Evolutionary conservation across 1,140 invertebrate genomes (phyloP).

Genomic region (Drosophila bocqueti): DNA sequence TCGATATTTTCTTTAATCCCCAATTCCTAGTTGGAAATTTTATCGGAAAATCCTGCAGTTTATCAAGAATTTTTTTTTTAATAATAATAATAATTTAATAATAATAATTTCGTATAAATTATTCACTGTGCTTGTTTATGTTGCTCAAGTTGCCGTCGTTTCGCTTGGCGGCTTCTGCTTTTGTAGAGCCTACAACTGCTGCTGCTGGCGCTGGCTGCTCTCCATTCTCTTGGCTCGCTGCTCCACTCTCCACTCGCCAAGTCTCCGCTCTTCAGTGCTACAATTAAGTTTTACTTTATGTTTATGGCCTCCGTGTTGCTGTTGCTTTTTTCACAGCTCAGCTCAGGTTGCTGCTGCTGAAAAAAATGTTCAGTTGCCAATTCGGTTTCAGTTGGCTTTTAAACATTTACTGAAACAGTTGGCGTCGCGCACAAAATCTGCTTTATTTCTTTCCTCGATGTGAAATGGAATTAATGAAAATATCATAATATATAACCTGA

Average conservation of each 20-base stretch:
- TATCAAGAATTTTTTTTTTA: no score
- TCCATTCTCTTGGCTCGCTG: conserved; percentile 41
- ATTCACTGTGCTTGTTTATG: conserved; percentile 37
- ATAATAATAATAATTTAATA: neutral
- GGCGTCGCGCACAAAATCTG: conserved; percentile 61
- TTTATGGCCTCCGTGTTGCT: conserved; percentile 69
- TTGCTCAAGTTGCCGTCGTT: conserved; percentile 65
- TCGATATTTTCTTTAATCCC: no score
- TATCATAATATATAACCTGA: neutral
- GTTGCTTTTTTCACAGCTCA: conserved; percentile 64
- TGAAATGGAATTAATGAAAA: conserved; percentile 22
- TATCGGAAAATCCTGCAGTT: neutral
- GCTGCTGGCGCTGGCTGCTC: conserved; percentile 13
- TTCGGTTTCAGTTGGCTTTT: conserved; percentile 82
- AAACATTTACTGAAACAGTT: conserved; percentile 83
- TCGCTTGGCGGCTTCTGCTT: conserved; percentile 79
- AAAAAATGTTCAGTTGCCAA: conserved; percentile 66
- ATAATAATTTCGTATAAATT: conserved; percentile 6
- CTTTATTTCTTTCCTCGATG: conserved; percentile 11
- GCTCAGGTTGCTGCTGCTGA: conserved; percentile 51
- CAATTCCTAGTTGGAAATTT: neutral
- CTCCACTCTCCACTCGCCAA: conserved; percentile 43
- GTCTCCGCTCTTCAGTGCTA: conserved; percentile 61
- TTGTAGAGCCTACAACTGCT: conserved; percentile 36
- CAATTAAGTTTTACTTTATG: conserved; percentile 84